These are phyloP conservation scores for Lithophane leautieri DNA, from an alignment of 2,888 invertebrate genomes.

Conservation along the genomic window DNA sequence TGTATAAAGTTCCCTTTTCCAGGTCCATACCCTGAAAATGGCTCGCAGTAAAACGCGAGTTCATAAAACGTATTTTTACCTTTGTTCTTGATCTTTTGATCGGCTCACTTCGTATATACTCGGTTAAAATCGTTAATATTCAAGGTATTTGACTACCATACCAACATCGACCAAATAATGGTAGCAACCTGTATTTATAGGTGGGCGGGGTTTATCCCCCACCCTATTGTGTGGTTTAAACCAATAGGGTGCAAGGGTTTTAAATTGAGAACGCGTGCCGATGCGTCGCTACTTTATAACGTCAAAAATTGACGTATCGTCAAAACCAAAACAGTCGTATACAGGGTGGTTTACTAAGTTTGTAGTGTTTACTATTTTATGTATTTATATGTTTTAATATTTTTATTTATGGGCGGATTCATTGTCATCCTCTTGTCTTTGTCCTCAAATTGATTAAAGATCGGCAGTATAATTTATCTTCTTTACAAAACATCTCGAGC, in stretches of 20 bases:
- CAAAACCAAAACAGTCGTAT: slow-evolving; percentile 76
- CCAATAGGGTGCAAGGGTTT: slow-evolving; percentile 77
- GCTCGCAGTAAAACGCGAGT: slow-evolving; percentile 11
- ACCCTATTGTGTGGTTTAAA: slow-evolving; percentile 55
- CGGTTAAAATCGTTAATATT: slow-evolving; percentile 55
- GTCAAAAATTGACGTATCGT: slow-evolving; percentile 83
- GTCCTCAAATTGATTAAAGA: not conserved
- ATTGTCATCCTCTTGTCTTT: not conserved
- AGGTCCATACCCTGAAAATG: slow-evolving; percentile 1
- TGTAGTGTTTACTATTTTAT: not conserved
- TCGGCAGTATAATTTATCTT: not conserved
- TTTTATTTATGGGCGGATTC: not conserved
- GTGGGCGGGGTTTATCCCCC: slow-evolving; percentile 70
- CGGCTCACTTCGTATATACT: slow-evolving; percentile 39
- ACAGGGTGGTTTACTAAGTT: slow-evolving; percentile 69
- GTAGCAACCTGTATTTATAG: slow-evolving; percentile 71
- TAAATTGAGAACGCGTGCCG: slow-evolving; percentile 84
- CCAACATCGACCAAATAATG: slow-evolving; percentile 75
- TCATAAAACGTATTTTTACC: slow-evolving; percentile 29
- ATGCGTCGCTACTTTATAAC: slow-evolving; percentile 80
- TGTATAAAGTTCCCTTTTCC: no score
- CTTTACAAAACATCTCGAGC: not conserved
- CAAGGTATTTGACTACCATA: slow-evolving; percentile 57
- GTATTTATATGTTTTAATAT: not conserved
- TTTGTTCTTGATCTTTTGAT: slow-evolving; percentile 61